Conservation (phyloP, 2,797 vertebrate genomes). For the Lindbergichthys nudifrons region DNA sequence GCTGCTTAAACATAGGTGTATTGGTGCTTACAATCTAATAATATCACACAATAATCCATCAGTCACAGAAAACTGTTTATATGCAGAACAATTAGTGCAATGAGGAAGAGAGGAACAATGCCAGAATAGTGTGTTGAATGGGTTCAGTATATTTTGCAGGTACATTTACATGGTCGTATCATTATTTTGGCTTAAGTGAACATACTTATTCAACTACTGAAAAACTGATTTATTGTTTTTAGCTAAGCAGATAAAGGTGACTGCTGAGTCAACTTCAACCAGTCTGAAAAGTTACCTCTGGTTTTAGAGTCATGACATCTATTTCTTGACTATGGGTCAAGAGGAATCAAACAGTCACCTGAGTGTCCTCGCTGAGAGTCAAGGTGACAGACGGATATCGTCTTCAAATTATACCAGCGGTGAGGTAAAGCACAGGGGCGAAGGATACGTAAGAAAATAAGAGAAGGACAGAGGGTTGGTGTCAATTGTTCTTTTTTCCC, state of each 20-base stretch:
- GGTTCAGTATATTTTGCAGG: neutral
- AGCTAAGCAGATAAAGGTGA: slow-evolving; percentile 10
- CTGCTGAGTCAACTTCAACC: slow-evolving; percentile 14
- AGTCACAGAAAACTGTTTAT: neutral
- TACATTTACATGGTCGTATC: neutral
- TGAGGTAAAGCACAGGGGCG: slow-evolving; percentile 69
- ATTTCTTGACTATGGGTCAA: slow-evolving; percentile 8
- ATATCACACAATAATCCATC: neutral
- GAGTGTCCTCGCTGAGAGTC: slow-evolving; percentile 51
- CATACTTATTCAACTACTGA: neutral
- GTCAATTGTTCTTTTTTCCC: slow-evolving; percentile 70
- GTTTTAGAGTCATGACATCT: slow-evolving; percentile 51
- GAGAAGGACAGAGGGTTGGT: slow-evolving; percentile 71
- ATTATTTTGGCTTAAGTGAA: neutral
- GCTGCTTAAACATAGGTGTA: neutral
- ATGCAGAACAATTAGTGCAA: neutral
- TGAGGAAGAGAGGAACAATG: no score
- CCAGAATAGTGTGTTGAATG: no score
- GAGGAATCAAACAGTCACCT: slow-evolving; percentile 20
- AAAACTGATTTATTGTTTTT: neutral
- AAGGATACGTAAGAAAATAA: slow-evolving; percentile 72
- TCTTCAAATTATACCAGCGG: slow-evolving; percentile 67
- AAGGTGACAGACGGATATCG: slow-evolving; percentile 64
- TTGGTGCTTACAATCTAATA: neutral
- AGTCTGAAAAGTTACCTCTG: slow-evolving; percentile 33